These are phyloP conservation scores for Menidia menidia DNA, from an alignment of 2,797 vertebrate species.

Conservation along the genomic window DNA sequence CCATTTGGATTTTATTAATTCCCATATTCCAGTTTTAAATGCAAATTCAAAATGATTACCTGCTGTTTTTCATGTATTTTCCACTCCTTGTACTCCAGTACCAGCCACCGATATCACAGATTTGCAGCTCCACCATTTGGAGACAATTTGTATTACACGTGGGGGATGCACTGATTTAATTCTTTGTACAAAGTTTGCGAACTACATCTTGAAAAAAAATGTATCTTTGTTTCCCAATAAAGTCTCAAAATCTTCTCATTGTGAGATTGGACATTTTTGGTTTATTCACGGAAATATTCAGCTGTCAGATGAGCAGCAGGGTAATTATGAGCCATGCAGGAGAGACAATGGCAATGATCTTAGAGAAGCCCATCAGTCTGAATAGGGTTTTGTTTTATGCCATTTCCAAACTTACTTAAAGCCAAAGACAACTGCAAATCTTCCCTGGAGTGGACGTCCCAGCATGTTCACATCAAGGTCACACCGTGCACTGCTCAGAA, in stretches of 20 bases:
- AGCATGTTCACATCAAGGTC: background rate
- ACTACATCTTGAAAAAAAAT: background rate
- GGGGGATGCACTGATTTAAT: background rate
- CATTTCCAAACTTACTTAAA: no score
- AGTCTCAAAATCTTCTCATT: background rate
- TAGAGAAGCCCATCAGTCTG: no score
- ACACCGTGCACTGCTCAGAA: no score
- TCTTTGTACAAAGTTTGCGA: background rate
- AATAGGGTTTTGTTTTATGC: no score
- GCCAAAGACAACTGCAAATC: background rate
- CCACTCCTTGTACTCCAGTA: background rate
- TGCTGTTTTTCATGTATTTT: background rate
- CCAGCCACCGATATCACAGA: constrained; percentile 3
- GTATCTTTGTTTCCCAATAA: background rate
- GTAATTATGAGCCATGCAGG: background rate
- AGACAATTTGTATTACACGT: constrained; percentile 3
- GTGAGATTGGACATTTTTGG: no score
- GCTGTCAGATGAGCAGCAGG: no score
- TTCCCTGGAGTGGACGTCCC: background rate
- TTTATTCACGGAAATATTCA: no score
- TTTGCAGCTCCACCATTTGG: constrained; percentile 56
- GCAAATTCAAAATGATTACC: background rate
- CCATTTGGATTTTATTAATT: background rate
- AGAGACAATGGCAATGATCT: no score
- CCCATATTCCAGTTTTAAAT: background rate